Percentiles rank a stretch among this genome's conserved stretches.
phyloP scores from a whole-genome alignment of 2,888 invertebrate species.

The Girardia tigrina region DNA sequence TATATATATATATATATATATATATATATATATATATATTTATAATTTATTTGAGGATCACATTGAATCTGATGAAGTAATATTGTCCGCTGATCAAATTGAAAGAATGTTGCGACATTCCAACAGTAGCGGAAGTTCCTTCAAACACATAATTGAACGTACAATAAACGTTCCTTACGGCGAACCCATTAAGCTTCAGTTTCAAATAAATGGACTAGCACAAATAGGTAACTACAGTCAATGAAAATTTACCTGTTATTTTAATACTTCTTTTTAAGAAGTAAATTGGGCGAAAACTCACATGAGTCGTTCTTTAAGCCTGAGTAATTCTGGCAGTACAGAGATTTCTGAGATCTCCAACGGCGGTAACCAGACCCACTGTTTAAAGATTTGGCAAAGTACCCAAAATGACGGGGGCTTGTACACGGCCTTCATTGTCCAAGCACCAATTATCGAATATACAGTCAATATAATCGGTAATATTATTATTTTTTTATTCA shows the following conservation, averaged over 20 bases:
- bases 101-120: not conserved
- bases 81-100: not conserved
- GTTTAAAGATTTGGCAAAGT: not conserved
- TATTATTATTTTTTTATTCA: no score
- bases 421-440: not conserved
- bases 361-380: not conserved
- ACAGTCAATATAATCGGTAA: not conserved
- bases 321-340: not conserved
- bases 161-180: not conserved
- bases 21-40: not conserved
- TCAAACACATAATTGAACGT: not conserved
- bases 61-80: not conserved
- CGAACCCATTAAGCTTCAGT: not conserved
- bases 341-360: not conserved
- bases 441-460: not conserved
- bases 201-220: not conserved
- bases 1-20: no score
- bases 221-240: not conserved
- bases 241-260: not conserved
- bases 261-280: no score
- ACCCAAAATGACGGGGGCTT: not conserved
- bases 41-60: not conserved
- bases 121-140: not conserved
- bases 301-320: not conserved
- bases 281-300: not conserved